These are phyloP conservation scores for Dynastes hyllus DNA, from an alignment of 2,888 invertebrate genomes.

Conservation along the genomic window DNA sequence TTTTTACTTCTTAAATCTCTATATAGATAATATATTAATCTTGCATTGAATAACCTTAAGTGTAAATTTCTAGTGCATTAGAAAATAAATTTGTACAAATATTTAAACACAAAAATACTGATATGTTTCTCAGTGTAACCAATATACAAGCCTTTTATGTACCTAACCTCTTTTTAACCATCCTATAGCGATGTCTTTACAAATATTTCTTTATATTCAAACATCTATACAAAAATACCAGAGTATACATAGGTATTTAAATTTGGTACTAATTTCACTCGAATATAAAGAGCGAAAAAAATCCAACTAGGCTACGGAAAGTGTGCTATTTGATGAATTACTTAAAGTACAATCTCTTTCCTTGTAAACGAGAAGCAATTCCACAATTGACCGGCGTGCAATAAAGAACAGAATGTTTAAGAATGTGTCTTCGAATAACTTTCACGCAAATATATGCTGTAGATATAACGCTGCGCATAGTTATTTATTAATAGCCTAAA, in stretches of 20 bases:
- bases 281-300: not conserved
- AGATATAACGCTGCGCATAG: not conserved
- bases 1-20: too few species aligned
- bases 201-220: too few species aligned
- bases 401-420: not conserved
- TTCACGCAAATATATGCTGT: slow-evolving; percentile 5
- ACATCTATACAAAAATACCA: not conserved
- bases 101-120: too few species aligned
- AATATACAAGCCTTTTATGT: too few species aligned
- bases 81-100: not conserved
- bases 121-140: too few species aligned
- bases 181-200: too few species aligned
- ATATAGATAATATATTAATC: too few species aligned
- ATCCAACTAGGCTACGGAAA: slow-evolving; percentile 32
- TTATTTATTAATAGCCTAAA: not conserved
- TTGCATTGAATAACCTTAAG: not conserved
- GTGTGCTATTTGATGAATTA: slow-evolving; percentile 18
- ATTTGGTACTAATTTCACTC: slow-evolving; percentile 20
- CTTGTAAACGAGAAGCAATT: slow-evolving; percentile 1
- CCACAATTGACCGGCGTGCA: not conserved
- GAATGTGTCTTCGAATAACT: slow-evolving; percentile 11
- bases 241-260: not conserved
- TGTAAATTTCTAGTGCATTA: not conserved
- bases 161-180: too few species aligned
- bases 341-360: slow-evolving; percentile 19